A percentile compares a stretch with the other conserved stretches of the same genome.
Conservation (phyloP, 2,797 vertebrate species). For the Xiphophorus birchmanni region DNA sequence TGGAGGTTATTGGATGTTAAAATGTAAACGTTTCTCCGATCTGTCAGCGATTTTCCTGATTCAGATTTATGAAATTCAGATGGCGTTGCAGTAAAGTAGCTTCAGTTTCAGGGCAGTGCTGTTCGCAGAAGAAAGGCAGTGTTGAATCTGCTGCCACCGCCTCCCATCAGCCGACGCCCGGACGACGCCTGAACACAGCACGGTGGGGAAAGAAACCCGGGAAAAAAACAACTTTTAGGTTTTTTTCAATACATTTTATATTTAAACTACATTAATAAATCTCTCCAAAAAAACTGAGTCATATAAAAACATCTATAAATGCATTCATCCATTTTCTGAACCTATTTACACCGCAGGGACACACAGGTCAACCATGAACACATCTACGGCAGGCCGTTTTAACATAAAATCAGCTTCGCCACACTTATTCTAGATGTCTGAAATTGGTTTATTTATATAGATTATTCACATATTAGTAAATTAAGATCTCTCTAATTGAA, state of each 20-base stretch:
- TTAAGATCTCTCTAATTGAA: not conserved
- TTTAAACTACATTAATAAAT: not conserved
- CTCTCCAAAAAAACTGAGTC: not conserved
- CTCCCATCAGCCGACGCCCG: slow-evolving; percentile 29
- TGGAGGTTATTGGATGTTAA: not conserved
- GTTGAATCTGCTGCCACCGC: slow-evolving; percentile 24
- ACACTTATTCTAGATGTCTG: no score
- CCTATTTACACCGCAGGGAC: not conserved
- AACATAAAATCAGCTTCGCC: not conserved
- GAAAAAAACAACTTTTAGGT: not conserved
- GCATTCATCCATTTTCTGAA: not conserved
- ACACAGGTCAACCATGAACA: not conserved
- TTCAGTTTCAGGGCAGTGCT: slow-evolving; percentile 54
- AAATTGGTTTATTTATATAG: not conserved
- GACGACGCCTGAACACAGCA: slow-evolving; percentile 36
- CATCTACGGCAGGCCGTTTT: not conserved
- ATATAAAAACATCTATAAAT: not conserved
- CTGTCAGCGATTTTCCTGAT: not conserved
- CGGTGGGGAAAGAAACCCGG: not conserved
- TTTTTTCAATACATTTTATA: not conserved
- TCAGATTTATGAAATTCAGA: slow-evolving; percentile 7
- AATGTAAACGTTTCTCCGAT: not conserved
- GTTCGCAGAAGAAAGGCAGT: slow-evolving; percentile 50
- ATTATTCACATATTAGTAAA: not conserved
- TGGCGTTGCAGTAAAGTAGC: slow-evolving; percentile 11